Evolutionary conservation across 2,797 vertebrate species (phyloP), one percentile per base, ranked within the genome.

Genomic region (Pangasius krempfi): DNA sequence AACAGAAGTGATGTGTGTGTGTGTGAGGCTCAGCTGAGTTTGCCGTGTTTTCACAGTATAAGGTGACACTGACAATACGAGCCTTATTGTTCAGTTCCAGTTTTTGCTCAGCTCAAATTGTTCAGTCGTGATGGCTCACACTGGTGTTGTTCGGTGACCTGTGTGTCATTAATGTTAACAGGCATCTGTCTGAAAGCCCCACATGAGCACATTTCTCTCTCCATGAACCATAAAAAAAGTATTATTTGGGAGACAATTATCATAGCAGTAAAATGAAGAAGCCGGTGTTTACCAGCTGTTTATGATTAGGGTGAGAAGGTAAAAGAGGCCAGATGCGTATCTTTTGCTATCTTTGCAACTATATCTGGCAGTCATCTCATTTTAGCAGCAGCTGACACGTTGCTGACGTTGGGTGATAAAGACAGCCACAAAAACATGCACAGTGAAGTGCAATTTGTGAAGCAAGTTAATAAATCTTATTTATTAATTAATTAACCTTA

Each of bases 371-470:
- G 47, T 68, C 2, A 8, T 33, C 47, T 20, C 2, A 54, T 70
- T 84, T 84, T 54, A 84, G 83, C 64, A 70, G 64, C n/a, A 22
- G 47, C 16, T 52, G 47, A 22, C 82, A 70, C 64, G 5, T 68
- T 52, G 83, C n/a, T 84, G 47, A 84, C 4, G 10, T 37, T 54
- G 5, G 44, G 47, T 84, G 47, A 70, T 33, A 54, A 40, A n/a
- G 30, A 83, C 37, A 64, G 44, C 16, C 18, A 64, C 60, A 50
- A n/a, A 5, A 12, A 54, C n/a, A 70, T 54, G 14, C 27, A 54
- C n/a, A 33, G 44, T 14, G 18, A 22, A 54, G 64, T 70, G 64
- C 54, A 84, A 70, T 68, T 54, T 70, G 16, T 62, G 13, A 66
- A 52, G 13, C 20, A 84, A n/a, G n/a, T n/a, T n/a, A n/a, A n/a